A percentile compares a stretch with the other conserved stretches of the same genome.
These are phyloP conservation scores for Alosa alosa DNA, from an alignment of 2,113 vertebrate genomes.

Conservation along the genomic window DNA sequence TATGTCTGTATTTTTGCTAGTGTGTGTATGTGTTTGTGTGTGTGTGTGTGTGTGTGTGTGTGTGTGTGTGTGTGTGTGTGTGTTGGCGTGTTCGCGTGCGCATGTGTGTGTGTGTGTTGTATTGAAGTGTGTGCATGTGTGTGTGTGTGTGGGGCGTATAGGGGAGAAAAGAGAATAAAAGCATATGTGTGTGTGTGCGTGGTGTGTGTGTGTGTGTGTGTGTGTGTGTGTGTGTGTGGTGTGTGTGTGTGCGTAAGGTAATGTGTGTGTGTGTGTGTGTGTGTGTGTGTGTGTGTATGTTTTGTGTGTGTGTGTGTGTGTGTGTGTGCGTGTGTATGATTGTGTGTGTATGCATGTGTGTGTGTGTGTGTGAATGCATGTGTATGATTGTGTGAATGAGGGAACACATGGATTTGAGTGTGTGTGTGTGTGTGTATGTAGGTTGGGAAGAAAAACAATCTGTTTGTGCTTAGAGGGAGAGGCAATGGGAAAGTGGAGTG, in stretches of 20 bases:
- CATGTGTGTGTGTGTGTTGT: background rate
- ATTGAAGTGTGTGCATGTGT: background rate
- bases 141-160: background rate
- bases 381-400: background rate
- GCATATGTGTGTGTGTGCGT: background rate
- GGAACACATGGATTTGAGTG: background rate
- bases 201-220: no score
- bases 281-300: background rate
- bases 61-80: conserved; percentile 10
- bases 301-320: background rate
- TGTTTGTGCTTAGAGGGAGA: conserved; percentile 1
- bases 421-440: conserved; percentile 1
- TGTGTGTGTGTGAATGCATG: background rate
- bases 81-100: no score
- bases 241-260: background rate
- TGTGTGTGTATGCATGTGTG: background rate
- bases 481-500: background rate
- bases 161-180: no score
- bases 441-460: background rate
- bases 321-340: background rate
- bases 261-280: no score
- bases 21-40: background rate
- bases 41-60: background rate
- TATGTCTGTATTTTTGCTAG: no score
- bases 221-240: no score